A percentile compares a stretch with the other conserved stretches of the same genome.
Evolutionary conservation across 2,888 invertebrate species (phyloP).

Genomic region (Petrophora chlorosata): DNA sequence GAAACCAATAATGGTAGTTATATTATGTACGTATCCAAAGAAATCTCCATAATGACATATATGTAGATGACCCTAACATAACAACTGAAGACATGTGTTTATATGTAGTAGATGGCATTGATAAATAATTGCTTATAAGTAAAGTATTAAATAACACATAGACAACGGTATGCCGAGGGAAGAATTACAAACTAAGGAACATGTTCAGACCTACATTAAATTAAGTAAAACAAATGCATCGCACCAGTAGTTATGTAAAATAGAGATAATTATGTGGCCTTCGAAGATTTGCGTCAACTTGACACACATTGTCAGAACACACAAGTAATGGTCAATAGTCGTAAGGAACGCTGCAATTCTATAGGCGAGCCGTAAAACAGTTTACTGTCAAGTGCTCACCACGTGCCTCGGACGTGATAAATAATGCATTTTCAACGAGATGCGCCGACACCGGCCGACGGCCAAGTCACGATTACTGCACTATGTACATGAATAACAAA

Average conservation of each 20-base stretch:
- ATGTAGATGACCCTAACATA: conserved; percentile 11
- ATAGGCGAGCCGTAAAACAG: conserved; percentile 57
- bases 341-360: conserved; percentile 41
- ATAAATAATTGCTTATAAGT: background rate
- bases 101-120: conserved; percentile 11
- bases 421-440: conserved; percentile 60
- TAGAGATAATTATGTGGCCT: conserved; percentile 14
- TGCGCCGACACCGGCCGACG: conserved; percentile 47
- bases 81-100: too few species aligned
- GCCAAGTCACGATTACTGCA: conserved; percentile 52
- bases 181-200: background rate
- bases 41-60: background rate
- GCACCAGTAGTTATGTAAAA: too few species aligned
- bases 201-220: background rate
- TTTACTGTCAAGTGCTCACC: conserved; percentile 57
- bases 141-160: conserved; percentile 2
- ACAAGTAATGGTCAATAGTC: conserved; percentile 48
- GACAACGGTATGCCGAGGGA: background rate
- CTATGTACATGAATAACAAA: conserved; percentile 27
- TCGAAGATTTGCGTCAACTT: conserved; percentile 20
- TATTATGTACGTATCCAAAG: background rate
- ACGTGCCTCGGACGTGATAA: conserved; percentile 67
- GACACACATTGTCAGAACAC: conserved; percentile 22
- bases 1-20: too few species aligned
- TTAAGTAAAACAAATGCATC: background rate